Evolutionary conservation across 2,888 invertebrate species (phyloP).

Genomic region (Balanococcus diminutus): DNA sequence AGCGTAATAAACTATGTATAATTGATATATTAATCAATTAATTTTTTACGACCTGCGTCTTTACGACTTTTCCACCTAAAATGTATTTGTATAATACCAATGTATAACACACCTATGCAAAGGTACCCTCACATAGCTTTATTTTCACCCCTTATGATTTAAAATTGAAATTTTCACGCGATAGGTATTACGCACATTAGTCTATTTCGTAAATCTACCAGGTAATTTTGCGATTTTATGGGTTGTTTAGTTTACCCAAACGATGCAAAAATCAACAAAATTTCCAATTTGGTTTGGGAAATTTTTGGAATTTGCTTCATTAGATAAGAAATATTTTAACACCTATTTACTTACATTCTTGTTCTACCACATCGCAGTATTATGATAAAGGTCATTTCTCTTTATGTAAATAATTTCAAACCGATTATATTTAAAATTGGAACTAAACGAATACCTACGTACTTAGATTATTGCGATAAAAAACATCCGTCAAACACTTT

Average conservation of each 20-base stretch:
- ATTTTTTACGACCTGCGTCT: not conserved
- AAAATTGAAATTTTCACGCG: no score
- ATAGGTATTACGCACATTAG: no score
- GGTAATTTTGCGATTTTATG: no score
- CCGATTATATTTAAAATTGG: not conserved
- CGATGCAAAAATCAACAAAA: no score
- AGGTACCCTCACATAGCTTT: no score
- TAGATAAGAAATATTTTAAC: not conserved
- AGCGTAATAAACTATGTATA: not conserved
- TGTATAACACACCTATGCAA: no score
- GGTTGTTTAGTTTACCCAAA: no score
- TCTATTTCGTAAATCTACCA: no score
- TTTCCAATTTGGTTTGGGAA: no score
- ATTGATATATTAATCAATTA: not conserved
- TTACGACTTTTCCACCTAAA: not conserved
- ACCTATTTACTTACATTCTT: not conserved
- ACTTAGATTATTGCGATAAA: not conserved
- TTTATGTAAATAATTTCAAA: not conserved
- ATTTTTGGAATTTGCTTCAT: not conserved
- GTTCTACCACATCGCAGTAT: not conserved
- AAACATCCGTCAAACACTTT: not conserved
- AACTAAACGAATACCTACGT: no score
- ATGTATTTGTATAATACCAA: not conserved
- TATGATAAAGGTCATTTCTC: not conserved
- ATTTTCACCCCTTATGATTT: no score